These are phyloP conservation scores for Pitta sordida DNA, from an alignment of 2,113 vertebrate genomes.

Conservation along the genomic window DNA sequence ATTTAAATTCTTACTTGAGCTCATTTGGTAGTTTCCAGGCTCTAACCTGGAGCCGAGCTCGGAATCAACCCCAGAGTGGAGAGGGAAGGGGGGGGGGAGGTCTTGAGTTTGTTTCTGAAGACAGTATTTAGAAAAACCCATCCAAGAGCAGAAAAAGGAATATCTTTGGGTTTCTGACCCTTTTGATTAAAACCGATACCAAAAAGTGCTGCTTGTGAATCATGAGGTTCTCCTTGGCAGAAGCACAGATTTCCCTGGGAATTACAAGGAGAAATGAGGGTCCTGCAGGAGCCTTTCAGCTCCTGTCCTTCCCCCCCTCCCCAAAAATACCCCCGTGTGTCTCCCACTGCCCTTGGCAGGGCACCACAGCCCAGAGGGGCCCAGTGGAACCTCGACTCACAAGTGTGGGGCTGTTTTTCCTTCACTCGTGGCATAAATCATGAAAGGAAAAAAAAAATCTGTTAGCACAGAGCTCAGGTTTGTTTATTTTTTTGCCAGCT, in stretches of 20 bases:
- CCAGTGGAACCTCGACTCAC: conserved; percentile 59
- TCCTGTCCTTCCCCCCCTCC: background rate
- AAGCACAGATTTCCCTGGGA: background rate
- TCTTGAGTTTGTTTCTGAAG: background rate
- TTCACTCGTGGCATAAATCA: conserved; percentile 71
- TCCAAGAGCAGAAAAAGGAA: background rate
- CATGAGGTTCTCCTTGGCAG: background rate
- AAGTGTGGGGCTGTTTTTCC: conserved; percentile 69
- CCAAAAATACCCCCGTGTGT: background rate
- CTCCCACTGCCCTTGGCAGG: conserved; percentile 17
- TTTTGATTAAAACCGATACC: background rate
- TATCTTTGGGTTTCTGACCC: background rate
- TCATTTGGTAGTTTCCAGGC: background rate
- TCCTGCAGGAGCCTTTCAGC: fast-evolving
- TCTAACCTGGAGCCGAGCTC: background rate
- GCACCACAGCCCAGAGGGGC: conserved; percentile 23
- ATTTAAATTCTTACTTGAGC: background rate
- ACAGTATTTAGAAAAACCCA: background rate
- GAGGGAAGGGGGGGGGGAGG: background rate
- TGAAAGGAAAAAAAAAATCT: conserved; percentile 21
- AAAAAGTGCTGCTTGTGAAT: background rate
- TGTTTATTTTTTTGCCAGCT: conserved; percentile 82
- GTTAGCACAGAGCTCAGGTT: conserved; percentile 71
- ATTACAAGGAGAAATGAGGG: fast-evolving
- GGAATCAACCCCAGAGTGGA: background rate